Conservation (phyloP, 92 coral and sea anemone species). For the Chrysogorgia sp. region DNA sequence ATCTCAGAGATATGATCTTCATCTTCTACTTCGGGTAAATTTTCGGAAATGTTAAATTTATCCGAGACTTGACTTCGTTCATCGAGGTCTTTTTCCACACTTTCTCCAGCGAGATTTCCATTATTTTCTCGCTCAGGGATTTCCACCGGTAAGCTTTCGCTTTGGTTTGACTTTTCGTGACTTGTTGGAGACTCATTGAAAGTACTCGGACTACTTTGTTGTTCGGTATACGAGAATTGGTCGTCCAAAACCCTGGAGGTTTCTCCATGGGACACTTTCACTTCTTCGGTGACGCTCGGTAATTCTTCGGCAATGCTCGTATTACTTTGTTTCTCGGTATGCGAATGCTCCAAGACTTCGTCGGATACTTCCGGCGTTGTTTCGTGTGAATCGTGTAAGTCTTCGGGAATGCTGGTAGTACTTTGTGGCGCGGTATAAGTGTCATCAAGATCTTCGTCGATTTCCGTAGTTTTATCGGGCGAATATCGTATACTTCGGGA, state of each 20-base stretch:
- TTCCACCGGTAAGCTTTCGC: neutral
- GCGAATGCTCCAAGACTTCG: neutral
- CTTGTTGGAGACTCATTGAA: neutral
- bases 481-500: neutral
- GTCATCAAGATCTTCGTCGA: neutral
- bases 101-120: neutral
- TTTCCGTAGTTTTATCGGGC: neutral
- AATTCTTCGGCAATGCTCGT: neutral
- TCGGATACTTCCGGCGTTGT: neutral
- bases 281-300: slow-evolving; percentile 23
- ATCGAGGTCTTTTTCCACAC: neutral
- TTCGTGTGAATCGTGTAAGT: neutral
- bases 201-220: slow-evolving; percentile 4
- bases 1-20: neutral
- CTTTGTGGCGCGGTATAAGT: slow-evolving; percentile 16
- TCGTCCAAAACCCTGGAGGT: neutral
- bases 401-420: neutral
- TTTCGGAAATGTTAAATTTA: neutral
- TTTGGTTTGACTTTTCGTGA: neutral
- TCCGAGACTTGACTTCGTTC: slow-evolving; percentile 1
- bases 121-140: neutral
- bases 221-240: slow-evolving; percentile 15
- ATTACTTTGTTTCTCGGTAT: neutral
- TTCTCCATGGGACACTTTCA: neutral
- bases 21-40: neutral